Conservation (phyloP, 2,113 vertebrate species). For the Cyanoderma ruficeps region DNA sequence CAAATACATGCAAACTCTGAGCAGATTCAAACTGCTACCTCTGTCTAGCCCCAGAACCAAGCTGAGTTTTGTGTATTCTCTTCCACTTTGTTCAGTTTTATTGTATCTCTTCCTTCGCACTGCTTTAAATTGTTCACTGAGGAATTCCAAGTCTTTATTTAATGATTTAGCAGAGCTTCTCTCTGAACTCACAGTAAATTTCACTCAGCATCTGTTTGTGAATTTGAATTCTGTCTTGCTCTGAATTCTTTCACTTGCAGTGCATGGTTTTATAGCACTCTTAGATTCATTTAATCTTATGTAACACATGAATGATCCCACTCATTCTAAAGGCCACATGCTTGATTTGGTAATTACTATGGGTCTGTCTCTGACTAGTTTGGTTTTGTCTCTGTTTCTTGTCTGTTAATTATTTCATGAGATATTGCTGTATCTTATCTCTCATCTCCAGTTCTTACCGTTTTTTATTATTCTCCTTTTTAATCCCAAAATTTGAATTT, state of each 20-base stretch:
- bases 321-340: conserved; percentile 72
- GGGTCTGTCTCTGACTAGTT: conserved; percentile 63
- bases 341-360: conserved; percentile 77
- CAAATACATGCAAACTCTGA: not conserved
- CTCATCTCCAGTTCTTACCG: conserved; percentile 1
- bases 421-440: conserved; percentile 46
- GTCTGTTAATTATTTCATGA: conserved; percentile 69
- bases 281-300: conserved; percentile 72
- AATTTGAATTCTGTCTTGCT: conserved; percentile 40
- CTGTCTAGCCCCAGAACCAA: not conserved
- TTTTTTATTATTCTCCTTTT: conserved; percentile 4
- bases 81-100: conserved; percentile 11
- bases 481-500: not conserved
- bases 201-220: conserved; percentile 38
- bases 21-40: not conserved
- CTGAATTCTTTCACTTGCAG: conserved; percentile 51
- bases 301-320: conserved; percentile 71
- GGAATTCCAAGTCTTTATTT: conserved; percentile 8
- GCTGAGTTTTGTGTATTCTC: not conserved
- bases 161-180: conserved; percentile 23
- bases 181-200: conserved; percentile 39
- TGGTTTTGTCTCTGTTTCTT: conserved; percentile 67
- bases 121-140: not conserved
- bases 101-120: not conserved
- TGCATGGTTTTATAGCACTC: conserved; percentile 60